Percentiles rank a stretch among this genome's conserved stretches.
These are phyloP conservation scores for Danio jaintianensis DNA, from an alignment of 2,797 vertebrate genomes.

Conservation along the genomic window DNA sequence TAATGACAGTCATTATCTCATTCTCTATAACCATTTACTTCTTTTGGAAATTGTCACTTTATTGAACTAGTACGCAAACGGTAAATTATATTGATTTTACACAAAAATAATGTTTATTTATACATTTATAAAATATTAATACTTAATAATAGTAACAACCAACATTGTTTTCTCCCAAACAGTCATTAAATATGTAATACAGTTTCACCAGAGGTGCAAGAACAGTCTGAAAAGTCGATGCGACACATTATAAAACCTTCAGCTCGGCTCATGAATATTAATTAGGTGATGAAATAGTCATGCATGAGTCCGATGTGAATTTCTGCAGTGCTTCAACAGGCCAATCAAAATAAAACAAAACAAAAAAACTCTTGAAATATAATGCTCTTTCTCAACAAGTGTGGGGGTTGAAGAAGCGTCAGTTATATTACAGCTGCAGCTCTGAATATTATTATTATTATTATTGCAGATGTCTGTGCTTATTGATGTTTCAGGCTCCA, in stretches of 20 bases:
- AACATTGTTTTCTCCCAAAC: neutral
- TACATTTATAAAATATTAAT: neutral
- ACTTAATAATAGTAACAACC: too few species aligned
- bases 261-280: neutral
- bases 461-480: conserved; percentile 1
- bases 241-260: neutral
- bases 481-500: conserved; percentile 25
- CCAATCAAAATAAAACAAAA: neutral
- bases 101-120: too few species aligned
- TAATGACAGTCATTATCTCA: too few species aligned
- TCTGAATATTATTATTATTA: neutral
- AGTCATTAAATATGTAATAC: neutral
- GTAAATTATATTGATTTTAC: neutral
- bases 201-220: neutral
- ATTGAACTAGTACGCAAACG: too few species aligned
- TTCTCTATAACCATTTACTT: too few species aligned
- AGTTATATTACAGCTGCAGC: neutral
- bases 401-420: neutral
- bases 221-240: neutral
- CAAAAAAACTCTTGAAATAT: neutral
- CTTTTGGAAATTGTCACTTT: too few species aligned
- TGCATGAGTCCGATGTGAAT: neutral
- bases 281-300: neutral
- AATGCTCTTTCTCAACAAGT: neutral
- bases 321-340: neutral